phyloP scores from a whole-genome alignment of 2,113 vertebrate genomes.

The Charadrius vociferus region DNA sequence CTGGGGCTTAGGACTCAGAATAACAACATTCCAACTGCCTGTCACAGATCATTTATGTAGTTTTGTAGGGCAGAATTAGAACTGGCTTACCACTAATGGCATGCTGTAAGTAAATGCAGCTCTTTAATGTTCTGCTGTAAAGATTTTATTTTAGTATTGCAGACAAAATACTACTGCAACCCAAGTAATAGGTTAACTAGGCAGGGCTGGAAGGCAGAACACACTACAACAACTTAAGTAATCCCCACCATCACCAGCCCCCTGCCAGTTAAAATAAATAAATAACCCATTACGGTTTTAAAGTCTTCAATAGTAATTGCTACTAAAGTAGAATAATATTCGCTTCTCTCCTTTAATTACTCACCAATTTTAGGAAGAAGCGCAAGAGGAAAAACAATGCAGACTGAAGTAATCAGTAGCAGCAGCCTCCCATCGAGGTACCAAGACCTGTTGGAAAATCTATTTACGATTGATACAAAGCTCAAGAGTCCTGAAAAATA shows the following conservation, averaged over 20 bases:
- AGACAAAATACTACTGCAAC: constrained; percentile 82
- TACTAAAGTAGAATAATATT: constrained; percentile 59
- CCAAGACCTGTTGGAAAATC: constrained; percentile 80
- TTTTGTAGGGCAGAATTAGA: constrained; percentile 79
- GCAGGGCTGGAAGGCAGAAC: constrained; percentile 73
- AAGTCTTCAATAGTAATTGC: constrained; percentile 60
- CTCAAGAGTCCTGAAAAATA: background rate
- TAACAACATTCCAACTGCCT: constrained; percentile 83
- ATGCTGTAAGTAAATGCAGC: constrained; percentile 78
- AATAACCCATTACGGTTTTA: constrained; percentile 63
- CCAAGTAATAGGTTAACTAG: constrained; percentile 80
- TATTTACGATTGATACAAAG: background rate
- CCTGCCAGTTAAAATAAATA: constrained; percentile 67
- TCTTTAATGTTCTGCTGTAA: constrained; percentile 83
- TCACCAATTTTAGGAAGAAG: constrained; percentile 93
- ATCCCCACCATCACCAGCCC: constrained; percentile 48
- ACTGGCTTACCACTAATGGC: constrained; percentile 83
- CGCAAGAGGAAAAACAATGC: constrained; percentile 87
- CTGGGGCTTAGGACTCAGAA: constrained; percentile 79
- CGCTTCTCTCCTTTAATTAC: constrained; percentile 64
- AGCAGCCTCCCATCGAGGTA: constrained; percentile 86
- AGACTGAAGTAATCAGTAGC: constrained; percentile 83
- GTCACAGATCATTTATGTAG: constrained; percentile 83
- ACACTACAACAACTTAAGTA: constrained; percentile 57
- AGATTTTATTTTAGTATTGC: constrained; percentile 83